phyloP scores from a whole-genome alignment of 2,888 invertebrate genomes.

The Melanostoma scalare region DNA sequence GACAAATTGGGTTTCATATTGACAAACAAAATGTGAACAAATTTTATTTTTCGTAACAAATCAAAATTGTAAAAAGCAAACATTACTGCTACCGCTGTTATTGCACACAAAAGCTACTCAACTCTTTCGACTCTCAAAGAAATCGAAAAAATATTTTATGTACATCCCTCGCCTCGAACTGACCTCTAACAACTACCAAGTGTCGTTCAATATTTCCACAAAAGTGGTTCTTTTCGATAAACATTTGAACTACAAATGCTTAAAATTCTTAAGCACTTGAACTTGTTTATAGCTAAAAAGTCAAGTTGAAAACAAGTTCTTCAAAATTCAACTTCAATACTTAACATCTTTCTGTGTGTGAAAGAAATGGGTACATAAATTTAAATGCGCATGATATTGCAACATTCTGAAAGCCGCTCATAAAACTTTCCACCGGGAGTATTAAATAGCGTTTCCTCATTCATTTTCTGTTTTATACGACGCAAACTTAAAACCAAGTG shows the following conservation, averaged over 20 bases:
- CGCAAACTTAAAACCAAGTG: slow-evolving; percentile 48
- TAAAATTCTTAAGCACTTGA: background rate
- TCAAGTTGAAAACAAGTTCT: slow-evolving; percentile 15
- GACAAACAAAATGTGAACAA: too few species aligned
- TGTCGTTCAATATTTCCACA: too few species aligned
- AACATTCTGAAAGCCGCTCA: slow-evolving; percentile 25
- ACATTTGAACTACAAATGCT: background rate
- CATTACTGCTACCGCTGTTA: too few species aligned
- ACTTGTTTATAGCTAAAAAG: background rate
- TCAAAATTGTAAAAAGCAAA: too few species aligned
- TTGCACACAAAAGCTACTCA: too few species aligned
- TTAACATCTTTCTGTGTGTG: slow-evolving; percentile 12
- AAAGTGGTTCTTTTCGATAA: too few species aligned
- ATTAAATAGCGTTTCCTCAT: slow-evolving; percentile 17
- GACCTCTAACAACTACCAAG: too few species aligned
- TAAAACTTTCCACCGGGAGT: slow-evolving; percentile 13
- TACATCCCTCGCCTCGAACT: too few species aligned
- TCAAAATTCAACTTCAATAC: slow-evolving; percentile 27
- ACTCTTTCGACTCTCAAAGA: too few species aligned
- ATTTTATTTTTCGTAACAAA: too few species aligned
- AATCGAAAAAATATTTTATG: too few species aligned
- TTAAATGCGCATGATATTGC: slow-evolving; percentile 39
- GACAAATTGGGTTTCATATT: too few species aligned
- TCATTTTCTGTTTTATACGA: slow-evolving; percentile 38
- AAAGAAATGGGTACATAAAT: slow-evolving; percentile 23